Evolutionary conservation across 1,140 invertebrate species (phyloP), one percentile per base, ranked within the genome.

Genomic region (Drosophila sp.): DNA sequence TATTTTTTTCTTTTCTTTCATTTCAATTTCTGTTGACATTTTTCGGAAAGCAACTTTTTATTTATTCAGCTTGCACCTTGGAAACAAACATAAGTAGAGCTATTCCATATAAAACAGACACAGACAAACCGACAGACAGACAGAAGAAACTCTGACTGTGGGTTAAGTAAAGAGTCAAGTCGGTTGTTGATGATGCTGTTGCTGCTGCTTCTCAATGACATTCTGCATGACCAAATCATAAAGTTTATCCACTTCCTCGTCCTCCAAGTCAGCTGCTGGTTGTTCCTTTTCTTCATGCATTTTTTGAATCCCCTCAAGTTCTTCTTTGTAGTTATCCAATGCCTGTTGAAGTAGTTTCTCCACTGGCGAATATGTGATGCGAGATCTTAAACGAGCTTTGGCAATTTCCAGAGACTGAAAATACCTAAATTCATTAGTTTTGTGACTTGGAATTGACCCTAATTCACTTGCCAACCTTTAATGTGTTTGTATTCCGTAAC

Each of bases 351-450:
- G 60, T 8, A 92, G 72, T 64, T 85, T 79, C 17, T 92, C 91
- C 11, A 92, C 79, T 0, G 91, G 91, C 5, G 91, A 92, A 40
- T 83, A 92, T 0, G 90, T 91, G 1, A 90, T 70, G 3, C 91
- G 87, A 0, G 91, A 92, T 55, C 91, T 78, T 4, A 92, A 50
- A 3, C 91, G 87, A 7, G 91, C 91, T 17, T 92, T 92, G 2
- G 89, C 79, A 64, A 92, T 89, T 73, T 92, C 91, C 25, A 92
- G 57, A 1, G 90, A 77, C 91, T 92, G 44, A 4, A 17, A 57
- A n/a, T 2, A 23, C 29, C n/a, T 7, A 30, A 38, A 40, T 41
- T 5, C 1, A 41, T 60, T 7, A 8, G 0, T 10, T 27, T 29
- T 38, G 8, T 1, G 8, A 58, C 11, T 35, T 38, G 5, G 27